Evolutionary conservation across 30 jellyfish, hydroid and myxozoan species (phyloP), one percentile per base, ranked within the genome.

Genomic region (Aurelia aurita complex sp. Pacific): DNA sequence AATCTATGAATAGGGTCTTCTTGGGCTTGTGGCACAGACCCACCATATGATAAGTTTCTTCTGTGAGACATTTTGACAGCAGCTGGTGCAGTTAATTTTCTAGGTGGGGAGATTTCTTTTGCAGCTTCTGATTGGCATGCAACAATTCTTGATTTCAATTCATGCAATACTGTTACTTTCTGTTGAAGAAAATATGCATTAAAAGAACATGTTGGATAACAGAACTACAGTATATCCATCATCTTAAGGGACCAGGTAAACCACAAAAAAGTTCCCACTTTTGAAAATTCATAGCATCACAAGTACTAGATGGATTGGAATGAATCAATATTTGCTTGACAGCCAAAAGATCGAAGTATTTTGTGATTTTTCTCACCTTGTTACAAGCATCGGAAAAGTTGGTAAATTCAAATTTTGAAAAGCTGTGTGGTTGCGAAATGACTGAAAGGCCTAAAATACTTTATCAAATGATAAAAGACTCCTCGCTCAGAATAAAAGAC

Each of bases 11-110:
- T 97, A 53, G 94, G 63, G 73, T 82, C 96, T 34, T 72, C 82
- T 16, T 55, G 69, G 43, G 83, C 73, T 32, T 85, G 94, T 6
- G 95, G 82, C 4, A 66, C 72, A 23, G 90, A 42, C n/a, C 94
- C 97, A 15, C 98, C 95, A 32, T 94, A 94, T 14, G 98, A 94
- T 40, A 88, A 85, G 64, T 82, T 90, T 42, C 98, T 82, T 46
- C 90, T 79, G 76, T 94, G 98, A 40, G 89, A 43, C 68, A 86
- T 63, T 17, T 95, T 83, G 10, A 46, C 57, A 46, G 82, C 63
- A 18, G 79, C 77, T 63, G 57, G 71, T 42, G 89, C 64, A 50
- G 87, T 43, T 15, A 65, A 10, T 62, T 66, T 79, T 60, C 73
- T 85, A 2, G 77, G 90, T 72, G 88, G 92, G 4, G 87, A 77